Conservation (phyloP, 2,888 invertebrate genomes). For the Microdon myrmicae region DNA sequence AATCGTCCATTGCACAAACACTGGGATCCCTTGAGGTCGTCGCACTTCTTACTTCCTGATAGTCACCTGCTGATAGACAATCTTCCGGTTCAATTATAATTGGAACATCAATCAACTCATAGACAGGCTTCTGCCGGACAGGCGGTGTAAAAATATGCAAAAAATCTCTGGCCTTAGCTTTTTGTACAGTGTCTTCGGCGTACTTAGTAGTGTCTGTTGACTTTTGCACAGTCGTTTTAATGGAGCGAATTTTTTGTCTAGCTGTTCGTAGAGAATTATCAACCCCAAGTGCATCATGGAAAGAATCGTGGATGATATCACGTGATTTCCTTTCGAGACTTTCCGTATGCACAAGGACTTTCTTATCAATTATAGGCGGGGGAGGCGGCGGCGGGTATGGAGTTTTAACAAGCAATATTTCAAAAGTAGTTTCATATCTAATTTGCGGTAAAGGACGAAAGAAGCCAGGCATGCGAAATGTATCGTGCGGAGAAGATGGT, state of each 20-base stretch:
- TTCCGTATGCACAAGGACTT: conserved; percentile 64
- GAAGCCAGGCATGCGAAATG: conserved; percentile 65
- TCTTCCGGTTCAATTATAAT: conserved; percentile 54
- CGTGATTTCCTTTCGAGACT: conserved; percentile 65
- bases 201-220: conserved; percentile 65
- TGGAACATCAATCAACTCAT: conserved; percentile 65
- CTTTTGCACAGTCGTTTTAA: conserved; percentile 65
- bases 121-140: conserved; percentile 62
- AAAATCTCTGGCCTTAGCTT: conserved; percentile 66
- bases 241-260: conserved; percentile 65
- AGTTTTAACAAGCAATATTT: conserved; percentile 64
- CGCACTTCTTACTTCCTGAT: conserved; percentile 61
- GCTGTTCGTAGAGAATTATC: conserved; percentile 65
- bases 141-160: conserved; percentile 65
- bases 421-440: conserved; percentile 65
- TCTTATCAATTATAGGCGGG: conserved; percentile 62
- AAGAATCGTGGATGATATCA: conserved; percentile 62
- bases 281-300: conserved; percentile 60
- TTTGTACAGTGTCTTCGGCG: conserved; percentile 66
- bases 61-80: conserved; percentile 61
- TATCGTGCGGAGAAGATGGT: conserved; percentile 61
- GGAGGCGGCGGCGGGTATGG: conserved; percentile 63
- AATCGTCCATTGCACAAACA: conserved; percentile 62
- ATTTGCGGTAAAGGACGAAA: conserved; percentile 66
- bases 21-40: conserved; percentile 60